These are phyloP conservation scores for Thalassaphorura encarpata DNA, from an alignment of 1,140 invertebrate genomes.

Conservation along the genomic window DNA sequence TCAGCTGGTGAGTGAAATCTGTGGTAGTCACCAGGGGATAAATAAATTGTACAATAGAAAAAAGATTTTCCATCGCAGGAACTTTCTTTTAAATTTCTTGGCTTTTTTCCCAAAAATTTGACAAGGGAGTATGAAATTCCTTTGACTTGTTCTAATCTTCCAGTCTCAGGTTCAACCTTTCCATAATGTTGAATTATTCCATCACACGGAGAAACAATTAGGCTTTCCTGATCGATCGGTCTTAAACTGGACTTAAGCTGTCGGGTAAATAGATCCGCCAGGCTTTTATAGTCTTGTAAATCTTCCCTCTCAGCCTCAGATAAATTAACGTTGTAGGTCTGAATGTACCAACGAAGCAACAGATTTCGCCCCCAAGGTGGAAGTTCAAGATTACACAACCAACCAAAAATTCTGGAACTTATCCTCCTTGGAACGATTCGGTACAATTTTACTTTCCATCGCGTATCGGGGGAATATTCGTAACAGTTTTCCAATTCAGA, in stretches of 20 bases:
- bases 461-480: too few species aligned
- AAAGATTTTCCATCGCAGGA: constrained; percentile 45
- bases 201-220: constrained; percentile 81
- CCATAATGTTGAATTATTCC: constrained; percentile 85
- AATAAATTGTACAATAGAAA: constrained; percentile 90
- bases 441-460: too few species aligned
- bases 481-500: too few species aligned
- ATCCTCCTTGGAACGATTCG: constrained; percentile 65
- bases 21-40: constrained; percentile 98
- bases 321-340: constrained; percentile 72
- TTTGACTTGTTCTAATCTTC: constrained; percentile 67
- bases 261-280: constrained; percentile 90
- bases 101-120: constrained; percentile 71
- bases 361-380: constrained; percentile 63
- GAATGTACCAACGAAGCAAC: constrained; percentile 52
- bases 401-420: constrained; percentile 81
- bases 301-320: constrained; percentile 73
- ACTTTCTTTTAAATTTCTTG: constrained; percentile 48
- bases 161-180: constrained; percentile 62
- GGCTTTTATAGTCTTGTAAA: constrained; percentile 62
- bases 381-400: constrained; percentile 66
- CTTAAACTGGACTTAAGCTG: constrained; percentile 65
- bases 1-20: constrained; percentile 92
- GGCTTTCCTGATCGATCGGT: constrained; percentile 56
- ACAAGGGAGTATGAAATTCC: constrained; percentile 87